These are phyloP conservation scores for Platycercus adscitus DNA, from an alignment of 2,113 vertebrate genomes.

Conservation along the genomic window DNA sequence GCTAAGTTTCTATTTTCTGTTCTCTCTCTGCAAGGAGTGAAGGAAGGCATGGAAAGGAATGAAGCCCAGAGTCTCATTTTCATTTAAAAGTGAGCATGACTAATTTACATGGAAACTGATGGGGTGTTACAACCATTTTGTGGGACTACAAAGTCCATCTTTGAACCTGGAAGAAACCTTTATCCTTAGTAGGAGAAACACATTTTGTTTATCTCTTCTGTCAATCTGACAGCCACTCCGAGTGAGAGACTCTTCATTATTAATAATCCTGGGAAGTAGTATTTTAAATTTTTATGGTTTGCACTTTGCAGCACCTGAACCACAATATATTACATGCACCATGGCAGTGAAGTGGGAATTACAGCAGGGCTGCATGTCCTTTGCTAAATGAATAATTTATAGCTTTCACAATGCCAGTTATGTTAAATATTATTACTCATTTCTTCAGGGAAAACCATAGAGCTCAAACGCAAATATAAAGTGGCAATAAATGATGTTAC, in stretches of 20 bases:
- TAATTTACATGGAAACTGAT: not conserved
- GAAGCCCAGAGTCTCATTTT: not conserved
- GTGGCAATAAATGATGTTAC: constrained; percentile 62
- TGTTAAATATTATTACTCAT: constrained; percentile 72
- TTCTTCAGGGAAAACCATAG: constrained; percentile 43
- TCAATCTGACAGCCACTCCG: constrained; percentile 53
- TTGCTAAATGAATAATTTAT: constrained; percentile 76
- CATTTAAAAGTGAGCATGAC: not conserved
- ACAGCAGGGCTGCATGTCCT: constrained; percentile 51
- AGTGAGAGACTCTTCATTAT: constrained; percentile 76
- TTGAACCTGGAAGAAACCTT: constrained; percentile 43
- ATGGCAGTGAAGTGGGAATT: constrained; percentile 55
- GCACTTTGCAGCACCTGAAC: constrained; percentile 68
- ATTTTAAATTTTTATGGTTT: constrained; percentile 81
- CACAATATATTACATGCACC: constrained; percentile 67
- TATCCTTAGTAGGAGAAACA: constrained; percentile 45
- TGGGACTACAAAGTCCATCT: constrained; percentile 2
- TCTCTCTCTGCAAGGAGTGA: not conserved
- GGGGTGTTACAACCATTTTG: constrained; percentile 8
- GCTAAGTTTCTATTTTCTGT: not conserved
- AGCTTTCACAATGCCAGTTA: constrained; percentile 70
- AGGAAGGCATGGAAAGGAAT: not conserved
- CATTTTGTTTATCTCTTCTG: constrained; percentile 66
- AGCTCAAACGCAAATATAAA: constrained; percentile 51
- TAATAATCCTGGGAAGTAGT: constrained; percentile 76